A percentile compares a stretch with the other conserved stretches of the same genome.
Conservation (phyloP, 2,113 vertebrate species). For the Silurus glanis region DNA sequence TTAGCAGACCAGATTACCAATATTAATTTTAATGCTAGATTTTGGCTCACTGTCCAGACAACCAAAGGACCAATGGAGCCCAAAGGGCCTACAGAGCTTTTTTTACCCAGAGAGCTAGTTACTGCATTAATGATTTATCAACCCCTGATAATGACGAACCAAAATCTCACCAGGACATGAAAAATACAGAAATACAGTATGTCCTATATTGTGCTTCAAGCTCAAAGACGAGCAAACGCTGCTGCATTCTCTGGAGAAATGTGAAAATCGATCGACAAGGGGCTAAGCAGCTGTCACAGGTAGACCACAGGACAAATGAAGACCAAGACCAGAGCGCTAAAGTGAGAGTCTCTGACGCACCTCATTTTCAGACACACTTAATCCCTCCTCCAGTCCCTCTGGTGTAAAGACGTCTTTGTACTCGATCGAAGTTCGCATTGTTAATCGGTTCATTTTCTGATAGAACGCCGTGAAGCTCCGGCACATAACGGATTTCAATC, state of each 20-base stretch:
- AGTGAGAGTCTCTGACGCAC: constrained; percentile 25
- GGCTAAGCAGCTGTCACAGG: constrained; percentile 27
- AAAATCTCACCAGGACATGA: too few species aligned
- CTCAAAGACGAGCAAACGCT: neutral
- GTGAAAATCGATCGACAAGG: neutral
- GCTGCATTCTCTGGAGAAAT: neutral
- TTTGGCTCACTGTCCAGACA: neutral
- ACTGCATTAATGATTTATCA: neutral
- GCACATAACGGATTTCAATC: neutral
- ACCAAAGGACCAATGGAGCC: neutral
- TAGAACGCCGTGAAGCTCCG: neutral
- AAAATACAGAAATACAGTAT: neutral
- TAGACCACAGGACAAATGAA: constrained; percentile 18
- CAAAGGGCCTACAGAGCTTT: neutral
- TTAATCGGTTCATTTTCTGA: neutral
- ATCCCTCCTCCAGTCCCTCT: neutral
- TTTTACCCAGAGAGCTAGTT: neutral
- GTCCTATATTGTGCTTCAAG: neutral
- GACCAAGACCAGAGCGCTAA: constrained; percentile 2
- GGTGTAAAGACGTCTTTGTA: constrained; percentile 7
- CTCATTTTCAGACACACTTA: constrained; percentile 28
- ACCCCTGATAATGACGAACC: neutral
- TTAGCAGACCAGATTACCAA: neutral
- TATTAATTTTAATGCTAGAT: neutral
- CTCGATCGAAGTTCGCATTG: neutral